Conservation (phyloP, 2,888 invertebrate species). For the Mythimna vitellina region DNA sequence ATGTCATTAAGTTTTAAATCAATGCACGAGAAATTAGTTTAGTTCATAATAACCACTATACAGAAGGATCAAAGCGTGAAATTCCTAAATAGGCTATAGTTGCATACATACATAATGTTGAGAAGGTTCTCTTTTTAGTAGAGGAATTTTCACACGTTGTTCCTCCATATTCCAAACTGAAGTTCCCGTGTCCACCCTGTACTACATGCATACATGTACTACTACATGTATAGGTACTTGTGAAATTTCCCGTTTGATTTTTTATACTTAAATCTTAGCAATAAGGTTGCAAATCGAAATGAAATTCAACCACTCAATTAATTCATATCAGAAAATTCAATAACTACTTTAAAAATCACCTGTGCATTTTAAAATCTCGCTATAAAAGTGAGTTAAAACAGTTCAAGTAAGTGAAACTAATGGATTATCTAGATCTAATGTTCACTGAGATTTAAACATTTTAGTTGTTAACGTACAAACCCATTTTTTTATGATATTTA, state of each 20-base stretch:
- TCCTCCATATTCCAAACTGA: neutral
- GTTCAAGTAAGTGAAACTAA: constrained; percentile 44
- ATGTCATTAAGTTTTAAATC: constrained; percentile 5
- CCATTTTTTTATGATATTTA: constrained; percentile 1
- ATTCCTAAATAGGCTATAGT: neutral
- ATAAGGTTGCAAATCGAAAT: neutral
- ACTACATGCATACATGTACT: too few relatives aligned
- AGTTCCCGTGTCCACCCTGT: neutral
- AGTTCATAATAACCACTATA: neutral
- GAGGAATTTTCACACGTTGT: neutral
- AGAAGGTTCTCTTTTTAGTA: neutral
- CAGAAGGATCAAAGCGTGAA: neutral
- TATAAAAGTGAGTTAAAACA: constrained; percentile 38
- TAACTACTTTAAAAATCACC: constrained; percentile 30
- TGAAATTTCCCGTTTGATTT: neutral
- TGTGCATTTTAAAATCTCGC: constrained; percentile 49
- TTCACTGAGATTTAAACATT: constrained; percentile 11
- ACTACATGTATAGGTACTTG: neutral
- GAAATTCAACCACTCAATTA: constrained; percentile 32
- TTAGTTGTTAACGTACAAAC: constrained; percentile 5
- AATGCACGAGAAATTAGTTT: neutral
- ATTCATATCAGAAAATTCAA: constrained; percentile 20
- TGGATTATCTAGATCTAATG: constrained; percentile 41
- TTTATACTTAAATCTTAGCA: neutral
- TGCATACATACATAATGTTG: neutral